Evolutionary conservation across 2,797 vertebrate species (phyloP).

Genomic region (Cetoscarus ocellatus): DNA sequence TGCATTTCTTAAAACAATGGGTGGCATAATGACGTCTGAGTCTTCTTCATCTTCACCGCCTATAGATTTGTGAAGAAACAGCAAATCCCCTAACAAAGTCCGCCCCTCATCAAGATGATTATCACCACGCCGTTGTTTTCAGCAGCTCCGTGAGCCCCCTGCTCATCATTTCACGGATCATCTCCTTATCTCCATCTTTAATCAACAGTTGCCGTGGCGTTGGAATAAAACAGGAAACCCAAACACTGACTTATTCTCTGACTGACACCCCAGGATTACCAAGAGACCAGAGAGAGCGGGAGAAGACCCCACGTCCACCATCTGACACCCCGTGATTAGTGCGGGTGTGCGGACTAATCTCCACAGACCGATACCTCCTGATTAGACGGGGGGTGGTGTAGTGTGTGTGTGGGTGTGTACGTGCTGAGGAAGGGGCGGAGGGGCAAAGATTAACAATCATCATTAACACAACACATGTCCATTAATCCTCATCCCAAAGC

Average conservation of each 20-base stretch:
- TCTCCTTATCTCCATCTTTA: slow-evolving; percentile 24
- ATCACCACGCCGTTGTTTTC: slow-evolving; percentile 5
- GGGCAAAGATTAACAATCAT: slow-evolving; percentile 69
- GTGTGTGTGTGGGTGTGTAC: slow-evolving; percentile 22
- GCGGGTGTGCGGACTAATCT: slow-evolving; percentile 49
- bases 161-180: slow-evolving; percentile 20
- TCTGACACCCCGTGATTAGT: slow-evolving; percentile 62
- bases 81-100: slow-evolving; percentile 7
- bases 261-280: slow-evolving; percentile 47
- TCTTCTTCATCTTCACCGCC: background rate
- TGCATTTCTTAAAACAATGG: background rate
- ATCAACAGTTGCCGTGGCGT: slow-evolving; percentile 38
- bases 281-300: background rate
- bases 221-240: slow-evolving; percentile 21
- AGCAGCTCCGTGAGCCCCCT: slow-evolving; percentile 1
- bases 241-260: slow-evolving; percentile 4
- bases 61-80: background rate
- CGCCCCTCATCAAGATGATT: slow-evolving; percentile 13
- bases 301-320: slow-evolving; percentile 36
- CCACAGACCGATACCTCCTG: slow-evolving; percentile 54
- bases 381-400: slow-evolving; percentile 49
- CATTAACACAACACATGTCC: slow-evolving; percentile 71
- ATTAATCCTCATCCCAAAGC: slow-evolving; percentile 69
- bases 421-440: slow-evolving; percentile 21
- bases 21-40: background rate